phyloP scores from a whole-genome alignment of 2,888 invertebrate species.

The Noctua pronuba region DNA sequence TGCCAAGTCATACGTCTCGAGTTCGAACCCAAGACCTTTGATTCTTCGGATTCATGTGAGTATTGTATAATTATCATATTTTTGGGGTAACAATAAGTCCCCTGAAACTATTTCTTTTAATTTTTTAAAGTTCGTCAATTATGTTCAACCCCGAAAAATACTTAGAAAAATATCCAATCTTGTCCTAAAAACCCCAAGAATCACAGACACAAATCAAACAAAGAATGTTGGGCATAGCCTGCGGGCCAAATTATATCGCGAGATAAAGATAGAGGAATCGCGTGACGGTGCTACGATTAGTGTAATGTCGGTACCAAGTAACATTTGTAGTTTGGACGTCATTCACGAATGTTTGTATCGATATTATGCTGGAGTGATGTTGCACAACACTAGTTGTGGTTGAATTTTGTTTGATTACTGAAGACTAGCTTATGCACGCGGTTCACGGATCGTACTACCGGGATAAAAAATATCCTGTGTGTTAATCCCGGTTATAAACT shows the following conservation, averaged over 20 bases:
- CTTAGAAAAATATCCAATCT: slow-evolving; percentile 3
- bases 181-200: slow-evolving; percentile 52
- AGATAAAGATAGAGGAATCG: slow-evolving; percentile 87
- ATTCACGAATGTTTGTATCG: slow-evolving; percentile 62
- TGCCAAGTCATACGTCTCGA: too few relatives aligned
- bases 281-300: slow-evolving; percentile 85
- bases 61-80: too few relatives aligned
- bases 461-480: too few relatives aligned
- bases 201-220: slow-evolving; percentile 57
- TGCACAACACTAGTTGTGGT: slow-evolving; percentile 44
- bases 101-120: neutral
- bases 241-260: slow-evolving; percentile 85
- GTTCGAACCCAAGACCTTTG: too few relatives aligned
- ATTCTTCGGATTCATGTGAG: too few relatives aligned
- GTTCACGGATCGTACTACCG: too few relatives aligned
- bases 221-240: slow-evolving; percentile 83
- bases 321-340: slow-evolving; percentile 76
- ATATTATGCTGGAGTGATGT: slow-evolving; percentile 40
- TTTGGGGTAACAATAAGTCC: too few relatives aligned
- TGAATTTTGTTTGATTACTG: slow-evolving; percentile 3
- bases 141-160: neutral
- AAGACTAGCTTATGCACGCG: neutral
- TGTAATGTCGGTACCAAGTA: slow-evolving; percentile 83
- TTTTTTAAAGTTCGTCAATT: neutral
- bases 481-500: too few relatives aligned